These are phyloP conservation scores for Polypterus senegalus DNA, from an alignment of 2,113 vertebrate species.

Conservation along the genomic window DNA sequence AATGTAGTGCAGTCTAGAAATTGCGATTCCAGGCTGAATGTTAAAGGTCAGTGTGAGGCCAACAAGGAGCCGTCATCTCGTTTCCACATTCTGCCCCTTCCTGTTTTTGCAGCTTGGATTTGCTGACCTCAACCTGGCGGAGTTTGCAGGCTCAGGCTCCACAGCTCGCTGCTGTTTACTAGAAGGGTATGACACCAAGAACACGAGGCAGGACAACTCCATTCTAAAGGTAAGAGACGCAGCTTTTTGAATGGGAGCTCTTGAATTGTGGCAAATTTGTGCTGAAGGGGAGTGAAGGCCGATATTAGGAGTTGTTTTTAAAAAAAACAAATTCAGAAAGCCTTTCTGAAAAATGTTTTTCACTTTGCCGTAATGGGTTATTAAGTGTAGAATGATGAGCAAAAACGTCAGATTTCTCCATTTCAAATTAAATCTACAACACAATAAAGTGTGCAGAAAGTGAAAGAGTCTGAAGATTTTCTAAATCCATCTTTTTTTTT, in stretches of 20 bases:
- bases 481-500: no score
- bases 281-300: background rate
- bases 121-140: constrained; percentile 91
- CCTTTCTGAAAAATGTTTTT: no score
- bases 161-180: constrained; percentile 88
- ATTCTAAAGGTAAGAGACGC: constrained; percentile 73
- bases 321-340: background rate
- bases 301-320: background rate
- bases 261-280: background rate
- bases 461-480: no score
- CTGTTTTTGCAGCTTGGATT: constrained; percentile 73
- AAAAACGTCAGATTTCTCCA: no score
- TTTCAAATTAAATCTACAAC: no score
- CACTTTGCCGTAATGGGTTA: no score
- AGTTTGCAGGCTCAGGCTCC: constrained; percentile 92
- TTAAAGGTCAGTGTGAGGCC: no score
- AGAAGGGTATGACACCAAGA: constrained; percentile 96
- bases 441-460: no score
- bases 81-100: background rate
- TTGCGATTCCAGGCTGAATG: no score
- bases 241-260: background rate
- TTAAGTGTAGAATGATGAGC: no score
- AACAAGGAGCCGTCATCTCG: no score
- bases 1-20: no score
- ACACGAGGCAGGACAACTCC: constrained; percentile 96